Conservation (phyloP, 1,140 invertebrate species). For the Lamellibrachia luymesi region DNA sequence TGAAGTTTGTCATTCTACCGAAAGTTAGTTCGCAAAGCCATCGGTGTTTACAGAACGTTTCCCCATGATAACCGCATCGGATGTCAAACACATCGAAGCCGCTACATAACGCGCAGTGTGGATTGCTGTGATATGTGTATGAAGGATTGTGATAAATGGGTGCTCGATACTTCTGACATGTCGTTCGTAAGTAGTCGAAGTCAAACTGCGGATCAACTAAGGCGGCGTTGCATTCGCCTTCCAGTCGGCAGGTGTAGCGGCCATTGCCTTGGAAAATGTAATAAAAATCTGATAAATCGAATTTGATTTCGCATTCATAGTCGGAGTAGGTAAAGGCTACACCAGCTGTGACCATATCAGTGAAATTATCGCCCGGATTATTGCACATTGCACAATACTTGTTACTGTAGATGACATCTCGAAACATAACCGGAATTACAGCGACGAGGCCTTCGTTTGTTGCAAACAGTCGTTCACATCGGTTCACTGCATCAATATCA, state of each 20-base stretch:
- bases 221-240: background rate
- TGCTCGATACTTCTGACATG: background rate
- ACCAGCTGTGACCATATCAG: background rate
- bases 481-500: background rate
- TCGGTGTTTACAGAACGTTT: background rate
- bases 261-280: too few species aligned
- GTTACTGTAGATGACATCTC: background rate
- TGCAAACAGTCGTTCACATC: background rate
- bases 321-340: background rate
- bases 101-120: background rate
- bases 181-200: background rate
- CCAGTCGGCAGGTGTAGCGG: background rate
- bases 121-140: background rate
- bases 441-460: background rate
- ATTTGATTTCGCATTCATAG: background rate
- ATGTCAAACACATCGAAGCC: background rate
- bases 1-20: background rate
- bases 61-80: background rate
- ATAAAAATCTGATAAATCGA: background rate
- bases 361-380: background rate
- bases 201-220: background rate
- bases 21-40: too few species aligned
- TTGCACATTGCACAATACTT: background rate
- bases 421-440: background rate
- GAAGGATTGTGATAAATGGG: background rate